Conservation (phyloP, 2,113 vertebrate species). For the Caloenas nicobarica region DNA sequence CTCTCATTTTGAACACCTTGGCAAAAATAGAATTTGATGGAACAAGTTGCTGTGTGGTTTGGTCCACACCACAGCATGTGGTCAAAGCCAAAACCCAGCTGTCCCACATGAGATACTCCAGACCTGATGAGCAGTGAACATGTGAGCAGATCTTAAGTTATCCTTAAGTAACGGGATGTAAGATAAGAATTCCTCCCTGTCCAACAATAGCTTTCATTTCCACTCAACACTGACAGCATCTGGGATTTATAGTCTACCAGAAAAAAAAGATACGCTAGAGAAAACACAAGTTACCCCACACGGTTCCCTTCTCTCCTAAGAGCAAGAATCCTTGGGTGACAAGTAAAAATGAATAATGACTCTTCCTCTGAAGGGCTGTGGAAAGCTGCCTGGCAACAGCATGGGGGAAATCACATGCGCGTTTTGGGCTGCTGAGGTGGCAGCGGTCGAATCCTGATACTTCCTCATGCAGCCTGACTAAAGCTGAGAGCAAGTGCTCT, state of each 20-base stretch:
- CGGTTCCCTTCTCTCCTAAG: not conserved
- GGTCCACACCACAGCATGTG: rapidly evolving
- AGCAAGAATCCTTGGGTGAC: not conserved
- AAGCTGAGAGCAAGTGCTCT: not conserved
- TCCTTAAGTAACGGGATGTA: not conserved
- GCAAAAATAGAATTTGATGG: not conserved
- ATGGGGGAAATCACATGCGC: not conserved
- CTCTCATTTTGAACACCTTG: not conserved
- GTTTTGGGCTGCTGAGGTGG: not conserved
- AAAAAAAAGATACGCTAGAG: not conserved
- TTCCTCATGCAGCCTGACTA: not conserved
- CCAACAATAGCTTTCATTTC: not conserved
- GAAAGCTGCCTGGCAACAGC: not conserved
- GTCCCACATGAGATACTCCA: not conserved
- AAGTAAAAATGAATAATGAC: not conserved
- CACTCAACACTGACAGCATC: not conserved
- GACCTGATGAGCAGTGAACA: not conserved
- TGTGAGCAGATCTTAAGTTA: not conserved
- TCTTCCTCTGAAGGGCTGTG: not conserved
- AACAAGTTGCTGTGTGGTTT: not conserved
- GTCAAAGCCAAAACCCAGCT: not conserved
- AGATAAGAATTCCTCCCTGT: not conserved
- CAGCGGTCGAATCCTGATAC: not conserved
- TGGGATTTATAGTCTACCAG: not conserved
- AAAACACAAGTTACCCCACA: not conserved